Conservation (phyloP, 1,140 invertebrate species). For the Ceratina calcarata region DNA sequence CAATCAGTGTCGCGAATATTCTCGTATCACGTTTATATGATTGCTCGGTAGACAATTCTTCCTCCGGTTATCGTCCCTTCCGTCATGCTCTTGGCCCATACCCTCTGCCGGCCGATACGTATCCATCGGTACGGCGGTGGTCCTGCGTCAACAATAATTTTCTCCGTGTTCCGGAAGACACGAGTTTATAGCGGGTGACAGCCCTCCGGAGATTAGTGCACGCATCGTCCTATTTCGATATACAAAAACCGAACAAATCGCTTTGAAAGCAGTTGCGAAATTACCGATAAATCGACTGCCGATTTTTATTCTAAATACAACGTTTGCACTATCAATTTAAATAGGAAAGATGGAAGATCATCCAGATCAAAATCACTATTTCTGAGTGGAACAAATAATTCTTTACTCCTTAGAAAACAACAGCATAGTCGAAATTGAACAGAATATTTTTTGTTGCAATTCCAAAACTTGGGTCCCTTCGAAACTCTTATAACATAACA, state of each 20-base stretch:
- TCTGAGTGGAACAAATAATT: no score
- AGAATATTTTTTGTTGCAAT: no score
- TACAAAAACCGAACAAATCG: background rate
- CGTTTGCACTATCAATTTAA: no score
- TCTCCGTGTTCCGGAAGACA: conserved; percentile 41
- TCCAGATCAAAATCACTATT: no score
- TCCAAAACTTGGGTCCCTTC: no score
- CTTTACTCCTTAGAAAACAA: no score
- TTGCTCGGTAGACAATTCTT: conserved; percentile 47
- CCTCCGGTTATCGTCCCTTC: conserved; percentile 30
- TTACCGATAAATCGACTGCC: no score
- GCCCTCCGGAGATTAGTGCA: conserved; percentile 52
- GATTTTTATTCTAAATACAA: no score
- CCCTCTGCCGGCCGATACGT: background rate
- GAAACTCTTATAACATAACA: no score
- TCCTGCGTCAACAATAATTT: conserved; percentile 61
- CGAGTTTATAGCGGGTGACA: conserved; percentile 39
- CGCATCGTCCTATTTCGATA: background rate
- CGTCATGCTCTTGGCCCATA: background rate
- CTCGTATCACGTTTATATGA: conserved; percentile 42
- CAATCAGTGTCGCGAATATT: conserved; percentile 63
- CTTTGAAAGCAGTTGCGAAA: conserved; percentile 8
- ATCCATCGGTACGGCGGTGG: conserved; percentile 8
- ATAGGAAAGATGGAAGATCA: no score
- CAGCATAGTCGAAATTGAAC: no score